These are phyloP conservation scores for Ptychochromis oligacanthus DNA, from an alignment of 2,113 vertebrate genomes.

Conservation along the genomic window DNA sequence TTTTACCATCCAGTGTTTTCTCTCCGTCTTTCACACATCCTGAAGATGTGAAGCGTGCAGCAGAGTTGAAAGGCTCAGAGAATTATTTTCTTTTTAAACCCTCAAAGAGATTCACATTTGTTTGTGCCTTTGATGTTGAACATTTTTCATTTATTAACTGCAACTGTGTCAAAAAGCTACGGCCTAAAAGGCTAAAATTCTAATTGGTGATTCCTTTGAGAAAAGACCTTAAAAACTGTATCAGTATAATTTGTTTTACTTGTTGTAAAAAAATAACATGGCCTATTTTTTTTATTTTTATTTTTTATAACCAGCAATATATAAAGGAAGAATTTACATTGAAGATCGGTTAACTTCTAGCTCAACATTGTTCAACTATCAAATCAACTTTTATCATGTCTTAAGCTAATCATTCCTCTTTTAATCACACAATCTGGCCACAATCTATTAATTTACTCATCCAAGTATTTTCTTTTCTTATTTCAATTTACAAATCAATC, in stretches of 20 bases:
- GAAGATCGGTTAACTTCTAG: neutral
- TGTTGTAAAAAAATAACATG: neutral
- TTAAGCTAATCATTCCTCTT: no score
- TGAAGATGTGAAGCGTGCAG: constrained; percentile 28
- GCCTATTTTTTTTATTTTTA: neutral
- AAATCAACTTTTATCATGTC: no score
- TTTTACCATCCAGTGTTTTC: constrained; percentile 35
- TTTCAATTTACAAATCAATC: neutral
- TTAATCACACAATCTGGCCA: no score
- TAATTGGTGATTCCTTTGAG: neutral
- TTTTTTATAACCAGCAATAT: neutral
- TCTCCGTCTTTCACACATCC: constrained; percentile 41
- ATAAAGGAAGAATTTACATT: neutral
- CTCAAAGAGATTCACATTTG: constrained; percentile 27
- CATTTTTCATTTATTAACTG: constrained; percentile 32
- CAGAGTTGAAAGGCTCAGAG: constrained; percentile 30
- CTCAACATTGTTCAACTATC: neutral
- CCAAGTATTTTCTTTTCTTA: neutral
- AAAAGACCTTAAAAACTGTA: neutral
- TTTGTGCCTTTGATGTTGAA: constrained; percentile 37
- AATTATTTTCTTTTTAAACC: constrained; percentile 45
- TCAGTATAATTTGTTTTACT: neutral
- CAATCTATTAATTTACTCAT: no score
- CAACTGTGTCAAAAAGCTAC: neutral
- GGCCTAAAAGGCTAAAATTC: neutral